phyloP scores from a whole-genome alignment of 2,888 invertebrate species.

The Opisthograptis luteolata region DNA sequence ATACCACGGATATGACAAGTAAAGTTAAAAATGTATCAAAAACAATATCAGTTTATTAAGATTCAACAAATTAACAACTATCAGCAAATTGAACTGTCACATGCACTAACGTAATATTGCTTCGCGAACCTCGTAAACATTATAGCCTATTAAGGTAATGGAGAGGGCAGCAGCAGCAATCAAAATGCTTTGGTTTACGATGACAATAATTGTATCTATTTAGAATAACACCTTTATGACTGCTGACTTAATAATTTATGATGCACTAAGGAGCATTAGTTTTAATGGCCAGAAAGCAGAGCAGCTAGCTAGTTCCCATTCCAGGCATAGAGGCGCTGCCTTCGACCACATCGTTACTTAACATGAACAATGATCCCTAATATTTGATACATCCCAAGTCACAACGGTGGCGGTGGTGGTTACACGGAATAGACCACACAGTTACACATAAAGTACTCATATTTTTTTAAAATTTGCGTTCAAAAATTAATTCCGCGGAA shows the following conservation, averaged over 20 bases:
- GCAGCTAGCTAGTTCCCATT: no score
- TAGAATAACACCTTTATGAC: conserved; percentile 28
- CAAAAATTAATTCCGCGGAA: no score
- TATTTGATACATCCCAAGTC: no score
- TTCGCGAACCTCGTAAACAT: conserved; percentile 33
- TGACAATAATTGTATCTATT: conserved; percentile 31
- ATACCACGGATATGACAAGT: no score
- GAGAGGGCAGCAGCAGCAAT: conserved; percentile 32
- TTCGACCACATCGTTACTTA: no score
- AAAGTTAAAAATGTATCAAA: no score
- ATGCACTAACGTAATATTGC: conserved; percentile 17
- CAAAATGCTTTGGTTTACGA: conserved; percentile 40
- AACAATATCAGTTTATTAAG: no score
- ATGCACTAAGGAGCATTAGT: conserved; percentile 7
- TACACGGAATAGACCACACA: no score
- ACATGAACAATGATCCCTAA: no score
- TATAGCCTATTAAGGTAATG: conserved; percentile 42
- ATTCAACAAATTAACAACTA: background rate
- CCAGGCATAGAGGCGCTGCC: background rate
- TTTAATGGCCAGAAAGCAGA: conserved; percentile 4
- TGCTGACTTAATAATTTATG: conserved; percentile 31
- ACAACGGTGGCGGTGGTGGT: no score
- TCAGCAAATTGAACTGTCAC: conserved; percentile 6
- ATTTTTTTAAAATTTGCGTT: no score
- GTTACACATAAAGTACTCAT: no score